These are phyloP conservation scores for Leucozona laternaria DNA, from an alignment of 2,888 invertebrate genomes.

Conservation along the genomic window DNA sequence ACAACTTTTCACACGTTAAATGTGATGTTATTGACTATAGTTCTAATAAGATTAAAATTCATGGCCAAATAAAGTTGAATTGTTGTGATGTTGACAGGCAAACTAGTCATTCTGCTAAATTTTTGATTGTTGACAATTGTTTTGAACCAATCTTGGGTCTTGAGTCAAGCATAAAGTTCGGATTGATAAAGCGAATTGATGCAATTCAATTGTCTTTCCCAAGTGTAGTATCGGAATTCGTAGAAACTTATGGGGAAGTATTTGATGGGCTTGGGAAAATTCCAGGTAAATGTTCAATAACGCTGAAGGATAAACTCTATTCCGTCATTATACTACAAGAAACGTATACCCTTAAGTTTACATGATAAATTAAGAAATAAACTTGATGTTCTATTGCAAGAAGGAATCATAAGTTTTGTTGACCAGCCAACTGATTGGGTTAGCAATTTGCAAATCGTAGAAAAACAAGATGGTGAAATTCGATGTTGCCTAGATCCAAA, in stretches of 20 bases:
- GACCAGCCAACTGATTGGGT: slow-evolving; percentile 76
- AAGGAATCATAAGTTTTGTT: slow-evolving; percentile 73
- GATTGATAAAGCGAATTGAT: slow-evolving; percentile 33
- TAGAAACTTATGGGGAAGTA: no score
- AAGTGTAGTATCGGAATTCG: no score
- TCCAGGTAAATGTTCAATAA: slow-evolving; percentile 41
- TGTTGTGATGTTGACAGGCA: slow-evolving; percentile 34
- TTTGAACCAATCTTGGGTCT: slow-evolving; percentile 39
- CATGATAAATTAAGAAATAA: slow-evolving; percentile 57
- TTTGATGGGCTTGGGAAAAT: no score
- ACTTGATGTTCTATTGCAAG: slow-evolving; percentile 57
- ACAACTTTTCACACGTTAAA: slow-evolving; percentile 28
- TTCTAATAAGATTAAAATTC: slow-evolving; percentile 64
- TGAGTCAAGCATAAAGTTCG: slow-evolving; percentile 22
- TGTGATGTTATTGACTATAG: slow-evolving; percentile 64
- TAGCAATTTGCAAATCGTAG: slow-evolving; percentile 76
- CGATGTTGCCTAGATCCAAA: slow-evolving; percentile 76
- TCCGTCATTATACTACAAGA: slow-evolving; percentile 71
- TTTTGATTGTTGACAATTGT: slow-evolving; percentile 40
- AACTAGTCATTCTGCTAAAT: slow-evolving; percentile 14
- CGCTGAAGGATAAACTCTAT: slow-evolving; percentile 61
- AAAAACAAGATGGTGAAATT: slow-evolving; percentile 60
- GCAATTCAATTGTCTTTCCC: slow-evolving; percentile 13
- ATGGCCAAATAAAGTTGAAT: slow-evolving; percentile 15
- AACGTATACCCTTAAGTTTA: slow-evolving; percentile 67